phyloP scores from a whole-genome alignment of 2,888 invertebrate species.

The Cheilosia soror region DNA sequence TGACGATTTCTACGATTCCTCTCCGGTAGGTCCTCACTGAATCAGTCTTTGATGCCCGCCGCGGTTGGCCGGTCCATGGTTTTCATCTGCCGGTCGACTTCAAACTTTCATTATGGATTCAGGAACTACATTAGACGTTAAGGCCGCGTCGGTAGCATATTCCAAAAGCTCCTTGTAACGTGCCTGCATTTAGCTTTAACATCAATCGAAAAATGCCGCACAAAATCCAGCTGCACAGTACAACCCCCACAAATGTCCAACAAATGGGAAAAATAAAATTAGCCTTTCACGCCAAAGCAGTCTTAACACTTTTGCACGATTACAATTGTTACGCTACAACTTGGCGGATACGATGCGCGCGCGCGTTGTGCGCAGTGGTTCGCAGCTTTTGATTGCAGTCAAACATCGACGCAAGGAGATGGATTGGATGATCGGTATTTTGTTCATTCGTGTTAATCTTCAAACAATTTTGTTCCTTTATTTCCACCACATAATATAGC shows the following conservation, averaged over 20 bases:
- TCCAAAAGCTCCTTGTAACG: too few species aligned
- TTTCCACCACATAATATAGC: constrained; percentile 3
- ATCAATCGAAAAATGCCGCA: too few species aligned
- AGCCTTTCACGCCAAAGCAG: constrained; percentile 36
- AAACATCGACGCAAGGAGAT: constrained; percentile 53
- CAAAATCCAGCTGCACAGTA: constrained; percentile 13
- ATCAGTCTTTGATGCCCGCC: too few species aligned
- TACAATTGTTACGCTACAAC: constrained; percentile 55
- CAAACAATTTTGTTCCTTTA: constrained; percentile 55
- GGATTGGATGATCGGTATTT: constrained; percentile 66
- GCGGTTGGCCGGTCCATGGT: too few species aligned
- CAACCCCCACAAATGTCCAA: not conserved
- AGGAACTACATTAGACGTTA: too few species aligned
- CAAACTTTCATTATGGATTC: too few species aligned
- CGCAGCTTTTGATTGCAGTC: constrained; percentile 37
- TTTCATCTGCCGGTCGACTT: too few species aligned
- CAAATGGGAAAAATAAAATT: constrained; percentile 5
- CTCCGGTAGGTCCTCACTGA: too few species aligned
- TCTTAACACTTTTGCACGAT: constrained; percentile 65
- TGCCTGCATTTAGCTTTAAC: too few species aligned
- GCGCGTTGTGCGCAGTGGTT: constrained; percentile 18
- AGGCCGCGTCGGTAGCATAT: too few species aligned
- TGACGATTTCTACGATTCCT: too few species aligned
- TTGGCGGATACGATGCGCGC: constrained; percentile 25
- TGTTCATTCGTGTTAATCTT: constrained; percentile 72